phyloP scores from a whole-genome alignment of 2,113 vertebrate species.

The Propithecus coquereli region DNA sequence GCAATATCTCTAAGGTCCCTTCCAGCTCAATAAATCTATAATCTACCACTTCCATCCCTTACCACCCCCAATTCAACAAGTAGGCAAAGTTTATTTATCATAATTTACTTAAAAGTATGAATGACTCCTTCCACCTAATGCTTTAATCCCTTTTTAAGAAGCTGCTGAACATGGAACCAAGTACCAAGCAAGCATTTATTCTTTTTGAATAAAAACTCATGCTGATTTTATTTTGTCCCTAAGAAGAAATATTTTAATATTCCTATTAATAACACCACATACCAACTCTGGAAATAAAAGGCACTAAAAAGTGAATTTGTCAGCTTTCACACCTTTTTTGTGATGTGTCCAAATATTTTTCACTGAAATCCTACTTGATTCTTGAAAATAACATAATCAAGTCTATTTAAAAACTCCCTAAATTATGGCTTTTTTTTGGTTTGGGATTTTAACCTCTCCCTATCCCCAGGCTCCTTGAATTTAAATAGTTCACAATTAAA shows the following conservation, averaged over 20 bases:
- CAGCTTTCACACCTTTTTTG: background rate
- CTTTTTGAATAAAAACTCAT: background rate
- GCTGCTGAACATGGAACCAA: background rate
- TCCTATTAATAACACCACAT: background rate
- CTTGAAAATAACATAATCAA: background rate
- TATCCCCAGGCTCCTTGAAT: background rate
- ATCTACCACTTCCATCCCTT: background rate
- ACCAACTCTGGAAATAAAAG: background rate
- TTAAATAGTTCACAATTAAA: background rate
- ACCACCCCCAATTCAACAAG: background rate
- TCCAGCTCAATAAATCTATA: background rate
- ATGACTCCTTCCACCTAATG: background rate
- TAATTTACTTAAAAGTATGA: background rate
- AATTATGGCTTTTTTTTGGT: background rate
- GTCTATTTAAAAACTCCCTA: background rate
- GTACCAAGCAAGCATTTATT: background rate
- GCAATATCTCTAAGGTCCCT: background rate
- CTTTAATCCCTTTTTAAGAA: background rate
- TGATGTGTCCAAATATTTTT: background rate
- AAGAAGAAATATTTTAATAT: conserved; percentile 3
- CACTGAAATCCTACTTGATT: background rate
- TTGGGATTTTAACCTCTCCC: background rate
- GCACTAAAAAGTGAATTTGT: background rate
- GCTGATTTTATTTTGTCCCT: background rate
- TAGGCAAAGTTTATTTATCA: background rate